phyloP scores from a whole-genome alignment of 2,797 vertebrate genomes.

The Aplochiton taeniatus region DNA sequence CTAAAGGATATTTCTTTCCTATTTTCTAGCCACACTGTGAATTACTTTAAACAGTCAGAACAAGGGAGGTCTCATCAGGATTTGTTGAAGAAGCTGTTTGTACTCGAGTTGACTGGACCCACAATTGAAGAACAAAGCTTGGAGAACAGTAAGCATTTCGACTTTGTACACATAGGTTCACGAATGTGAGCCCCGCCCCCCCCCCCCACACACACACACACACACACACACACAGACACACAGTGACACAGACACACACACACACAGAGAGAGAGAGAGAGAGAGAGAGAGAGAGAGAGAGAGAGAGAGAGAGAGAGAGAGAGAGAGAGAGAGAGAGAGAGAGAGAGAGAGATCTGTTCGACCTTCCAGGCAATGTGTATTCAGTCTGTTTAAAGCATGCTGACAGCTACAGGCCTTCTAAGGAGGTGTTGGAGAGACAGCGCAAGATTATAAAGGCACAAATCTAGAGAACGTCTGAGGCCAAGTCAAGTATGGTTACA shows the following conservation, averaged over 20 bases:
- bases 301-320: neutral
- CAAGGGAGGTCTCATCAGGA: too few relatives aligned
- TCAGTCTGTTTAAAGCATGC: conserved; percentile 63
- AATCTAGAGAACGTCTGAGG: conserved; percentile 16
- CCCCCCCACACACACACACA: conserved; percentile 12
- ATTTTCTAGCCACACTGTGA: too few relatives aligned
- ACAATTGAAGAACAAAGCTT: neutral
- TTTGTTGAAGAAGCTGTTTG: neutral
- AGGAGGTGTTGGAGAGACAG: conserved; percentile 43
- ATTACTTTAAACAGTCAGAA: too few relatives aligned
- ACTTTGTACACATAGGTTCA: conserved; percentile 5
- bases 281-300: neutral
- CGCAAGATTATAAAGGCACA: conserved; percentile 14
- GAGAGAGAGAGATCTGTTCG: neutral
- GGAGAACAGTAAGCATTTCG: neutral
- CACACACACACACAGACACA: conserved; percentile 14
- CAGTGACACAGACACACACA: conserved; percentile 11
- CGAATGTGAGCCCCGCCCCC: neutral
- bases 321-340: neutral
- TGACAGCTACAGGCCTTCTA: conserved; percentile 65
- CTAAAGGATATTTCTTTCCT: too few relatives aligned
- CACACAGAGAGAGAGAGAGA: neutral
- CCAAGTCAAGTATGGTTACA: conserved; percentile 29
- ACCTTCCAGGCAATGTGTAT: conserved; percentile 33
- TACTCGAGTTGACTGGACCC: neutral